phyloP scores from a whole-genome alignment of 2,888 invertebrate genomes.

The Chrysopilus asiliformis region DNA sequence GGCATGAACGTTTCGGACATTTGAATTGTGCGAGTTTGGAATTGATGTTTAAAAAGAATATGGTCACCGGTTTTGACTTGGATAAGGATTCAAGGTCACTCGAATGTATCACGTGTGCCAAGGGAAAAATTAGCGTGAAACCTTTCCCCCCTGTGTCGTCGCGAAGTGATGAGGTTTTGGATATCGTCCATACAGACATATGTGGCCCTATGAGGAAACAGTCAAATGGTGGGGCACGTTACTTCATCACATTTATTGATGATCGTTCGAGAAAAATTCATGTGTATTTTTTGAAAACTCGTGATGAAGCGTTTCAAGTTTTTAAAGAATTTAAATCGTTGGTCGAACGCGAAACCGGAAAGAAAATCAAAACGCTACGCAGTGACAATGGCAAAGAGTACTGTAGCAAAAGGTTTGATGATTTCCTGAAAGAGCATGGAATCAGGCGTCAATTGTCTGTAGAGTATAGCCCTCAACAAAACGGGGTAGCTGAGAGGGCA shows the following conservation, averaged over 20 bases:
- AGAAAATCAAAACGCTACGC: constrained; percentile 10
- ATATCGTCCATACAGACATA: constrained; percentile 13
- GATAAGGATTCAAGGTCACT: neutral
- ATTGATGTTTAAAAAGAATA: neutral
- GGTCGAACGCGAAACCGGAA: constrained; percentile 12
- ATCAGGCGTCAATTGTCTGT: neutral
- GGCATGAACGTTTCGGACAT: constrained; percentile 3
- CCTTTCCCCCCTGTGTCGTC: neutral
- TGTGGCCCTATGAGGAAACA: constrained; percentile 16
- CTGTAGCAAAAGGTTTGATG: neutral
- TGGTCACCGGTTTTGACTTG: neutral
- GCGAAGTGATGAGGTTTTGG: too few relatives aligned
- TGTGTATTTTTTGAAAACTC: constrained; percentile 14
- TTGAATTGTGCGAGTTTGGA: neutral
- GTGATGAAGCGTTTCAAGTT: constrained; percentile 10
- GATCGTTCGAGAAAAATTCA: constrained; percentile 11
- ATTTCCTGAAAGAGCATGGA: neutral
- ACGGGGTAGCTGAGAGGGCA: neutral
- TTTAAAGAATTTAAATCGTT: constrained; percentile 12
- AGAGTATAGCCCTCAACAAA: constrained; percentile 1
- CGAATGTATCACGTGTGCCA: neutral
- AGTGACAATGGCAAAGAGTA: constrained; percentile 10
- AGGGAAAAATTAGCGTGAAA: neutral
- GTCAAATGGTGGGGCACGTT: constrained; percentile 11
- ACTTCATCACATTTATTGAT: constrained; percentile 15